Evolutionary conservation across 2,888 invertebrate genomes (phyloP).

Genomic region (Nesidiocoris tenuis): DNA sequence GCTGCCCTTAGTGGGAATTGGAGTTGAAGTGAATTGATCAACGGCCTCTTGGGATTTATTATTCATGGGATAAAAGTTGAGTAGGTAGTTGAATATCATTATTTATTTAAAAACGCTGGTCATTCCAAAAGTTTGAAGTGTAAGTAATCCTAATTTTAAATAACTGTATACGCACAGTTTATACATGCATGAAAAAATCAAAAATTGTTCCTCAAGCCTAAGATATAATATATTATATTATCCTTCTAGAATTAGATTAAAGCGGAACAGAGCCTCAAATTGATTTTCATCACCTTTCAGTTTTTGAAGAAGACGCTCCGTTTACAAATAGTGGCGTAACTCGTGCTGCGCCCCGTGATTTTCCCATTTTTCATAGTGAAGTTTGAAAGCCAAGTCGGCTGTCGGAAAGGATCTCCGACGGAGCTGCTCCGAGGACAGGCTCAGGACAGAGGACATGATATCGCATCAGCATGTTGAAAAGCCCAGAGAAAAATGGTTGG

Average conservation of each 20-base stretch:
- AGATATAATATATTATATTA: too few relatives aligned
- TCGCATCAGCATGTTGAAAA: constrained; percentile 34
- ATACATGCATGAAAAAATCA: too few relatives aligned
- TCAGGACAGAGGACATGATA: constrained; percentile 21
- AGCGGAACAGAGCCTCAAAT: background rate
- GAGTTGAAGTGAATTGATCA: background rate
- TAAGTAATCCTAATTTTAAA: too few relatives aligned
- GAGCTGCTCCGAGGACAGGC: background rate
- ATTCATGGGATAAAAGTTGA: background rate
- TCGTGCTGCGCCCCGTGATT: background rate
- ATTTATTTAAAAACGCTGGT: too few relatives aligned
- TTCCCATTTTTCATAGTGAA: background rate
- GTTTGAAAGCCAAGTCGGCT: background rate
- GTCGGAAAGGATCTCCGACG: background rate
- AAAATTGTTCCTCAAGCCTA: too few relatives aligned
- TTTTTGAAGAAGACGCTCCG: background rate
- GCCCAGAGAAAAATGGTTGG: constrained; percentile 1
- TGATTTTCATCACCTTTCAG: background rate
- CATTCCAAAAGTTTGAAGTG: too few relatives aligned
- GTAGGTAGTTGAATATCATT: background rate
- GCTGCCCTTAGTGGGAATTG: background rate
- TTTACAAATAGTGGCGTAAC: background rate
- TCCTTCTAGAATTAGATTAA: too few relatives aligned
- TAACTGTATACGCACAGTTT: too few relatives aligned
- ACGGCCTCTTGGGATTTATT: background rate